Conservation (phyloP, 2,797 vertebrate genomes). For the Limnodromus scolopaceus region DNA sequence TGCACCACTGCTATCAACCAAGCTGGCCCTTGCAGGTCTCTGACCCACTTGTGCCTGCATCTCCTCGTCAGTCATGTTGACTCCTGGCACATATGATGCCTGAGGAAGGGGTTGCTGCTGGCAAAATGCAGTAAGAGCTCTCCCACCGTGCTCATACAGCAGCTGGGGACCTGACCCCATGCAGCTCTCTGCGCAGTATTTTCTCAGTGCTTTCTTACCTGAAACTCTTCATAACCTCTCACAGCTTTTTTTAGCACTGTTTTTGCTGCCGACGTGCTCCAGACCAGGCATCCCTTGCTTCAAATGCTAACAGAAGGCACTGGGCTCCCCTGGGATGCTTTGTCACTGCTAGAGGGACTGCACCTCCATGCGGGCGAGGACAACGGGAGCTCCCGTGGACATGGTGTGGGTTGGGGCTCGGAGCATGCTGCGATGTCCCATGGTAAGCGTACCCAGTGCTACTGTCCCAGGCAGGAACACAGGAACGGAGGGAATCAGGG, state of each 20-base stretch:
- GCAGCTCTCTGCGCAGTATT: neutral
- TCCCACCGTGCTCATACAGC: neutral
- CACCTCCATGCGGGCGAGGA: fast-evolving
- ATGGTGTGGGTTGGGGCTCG: neutral
- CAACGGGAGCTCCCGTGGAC: neutral
- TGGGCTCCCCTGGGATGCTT: neutral
- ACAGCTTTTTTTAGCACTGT: neutral
- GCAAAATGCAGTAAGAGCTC: neutral
- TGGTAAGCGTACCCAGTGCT: fast-evolving
- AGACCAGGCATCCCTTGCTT: neutral
- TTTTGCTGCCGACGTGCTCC: neutral
- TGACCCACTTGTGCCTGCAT: neutral
- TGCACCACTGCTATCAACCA: neutral
- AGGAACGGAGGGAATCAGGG: neutral
- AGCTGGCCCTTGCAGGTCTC: neutral
- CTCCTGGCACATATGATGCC: neutral
- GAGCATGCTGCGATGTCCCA: neutral
- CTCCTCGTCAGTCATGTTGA: neutral
- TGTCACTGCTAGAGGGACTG: neutral
- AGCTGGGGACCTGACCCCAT: neutral
- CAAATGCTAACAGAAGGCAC: neutral
- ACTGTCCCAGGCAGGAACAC: neutral
- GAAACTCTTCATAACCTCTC: neutral
- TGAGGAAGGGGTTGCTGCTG: neutral
- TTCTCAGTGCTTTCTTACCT: neutral